Conservation (phyloP, 1,140 invertebrate genomes). For the Diorhabda elongata region DNA sequence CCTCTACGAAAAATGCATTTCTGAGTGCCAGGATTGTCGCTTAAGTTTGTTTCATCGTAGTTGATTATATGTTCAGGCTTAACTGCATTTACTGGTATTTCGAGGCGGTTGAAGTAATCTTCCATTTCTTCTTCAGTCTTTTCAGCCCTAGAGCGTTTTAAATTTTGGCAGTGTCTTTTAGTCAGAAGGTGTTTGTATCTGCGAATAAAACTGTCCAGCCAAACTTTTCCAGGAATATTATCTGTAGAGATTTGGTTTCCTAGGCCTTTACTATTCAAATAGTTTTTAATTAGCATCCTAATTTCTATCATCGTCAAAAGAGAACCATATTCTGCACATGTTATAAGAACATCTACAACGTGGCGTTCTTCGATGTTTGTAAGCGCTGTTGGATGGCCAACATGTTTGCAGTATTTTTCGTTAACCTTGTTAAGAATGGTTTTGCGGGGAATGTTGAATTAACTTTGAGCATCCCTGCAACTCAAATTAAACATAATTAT, state of each 20-base stretch:
- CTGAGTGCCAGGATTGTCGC: constrained; percentile 43
- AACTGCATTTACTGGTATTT: constrained; percentile 25
- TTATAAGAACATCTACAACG: neutral
- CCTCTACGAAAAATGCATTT: constrained; percentile 42
- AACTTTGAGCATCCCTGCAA: too few relatives aligned
- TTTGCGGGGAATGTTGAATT: too few relatives aligned
- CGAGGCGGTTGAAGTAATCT: constrained; percentile 6
- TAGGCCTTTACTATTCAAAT: too few relatives aligned
- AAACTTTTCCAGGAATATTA: too few relatives aligned
- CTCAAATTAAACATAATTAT: neutral
- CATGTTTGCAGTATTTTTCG: neutral
- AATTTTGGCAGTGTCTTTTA: too few relatives aligned
- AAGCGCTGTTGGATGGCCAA: neutral
- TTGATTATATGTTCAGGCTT: constrained; percentile 22
- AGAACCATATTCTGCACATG: neutral
- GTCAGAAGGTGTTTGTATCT: too few relatives aligned
- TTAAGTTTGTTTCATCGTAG: constrained; percentile 26
- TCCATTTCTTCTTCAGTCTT: neutral
- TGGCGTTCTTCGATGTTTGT: neutral
- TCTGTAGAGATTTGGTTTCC: too few relatives aligned
- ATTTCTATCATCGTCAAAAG: neutral
- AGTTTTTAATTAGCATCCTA: too few relatives aligned
- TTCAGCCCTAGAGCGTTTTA: too few relatives aligned
- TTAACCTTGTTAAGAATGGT: neutral
- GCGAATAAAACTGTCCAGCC: too few relatives aligned